These are phyloP conservation scores for Tipula confusa DNA, from an alignment of 2,888 invertebrate genomes.

Conservation along the genomic window DNA sequence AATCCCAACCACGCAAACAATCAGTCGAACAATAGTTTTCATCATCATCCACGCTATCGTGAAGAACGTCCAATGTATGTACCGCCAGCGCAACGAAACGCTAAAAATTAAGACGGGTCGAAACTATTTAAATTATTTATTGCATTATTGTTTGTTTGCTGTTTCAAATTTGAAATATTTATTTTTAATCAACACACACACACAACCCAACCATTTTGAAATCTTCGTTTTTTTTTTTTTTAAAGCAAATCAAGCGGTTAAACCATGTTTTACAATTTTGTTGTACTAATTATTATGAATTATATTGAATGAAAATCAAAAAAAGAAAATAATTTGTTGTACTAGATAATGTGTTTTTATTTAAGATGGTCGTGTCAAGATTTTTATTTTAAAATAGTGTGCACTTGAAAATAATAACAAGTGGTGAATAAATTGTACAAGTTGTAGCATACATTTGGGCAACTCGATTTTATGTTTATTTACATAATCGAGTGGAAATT, in stretches of 20 bases:
- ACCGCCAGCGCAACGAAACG: conserved; percentile 48
- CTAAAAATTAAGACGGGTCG: conserved; percentile 38
- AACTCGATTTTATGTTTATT: background rate
- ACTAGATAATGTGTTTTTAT: background rate
- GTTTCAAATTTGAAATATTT: background rate
- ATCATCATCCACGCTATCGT: conserved; percentile 42
- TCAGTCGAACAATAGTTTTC: conserved; percentile 33
- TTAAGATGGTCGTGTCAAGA: background rate
- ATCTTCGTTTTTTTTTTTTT: background rate
- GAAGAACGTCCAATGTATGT: conserved; percentile 50
- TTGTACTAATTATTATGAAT: conserved; percentile 5
- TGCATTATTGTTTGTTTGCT: conserved; percentile 31
- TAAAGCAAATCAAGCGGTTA: background rate
- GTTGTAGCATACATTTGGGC: background rate
- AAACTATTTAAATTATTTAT: conserved; percentile 5
- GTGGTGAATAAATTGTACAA: background rate
- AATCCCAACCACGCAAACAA: background rate
- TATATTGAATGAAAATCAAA: background rate
- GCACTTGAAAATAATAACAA: too few relatives aligned
- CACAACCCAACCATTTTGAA: background rate
- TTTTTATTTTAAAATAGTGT: too few relatives aligned
- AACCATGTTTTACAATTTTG: background rate
- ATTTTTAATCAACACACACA: background rate
- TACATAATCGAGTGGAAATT: too few relatives aligned
- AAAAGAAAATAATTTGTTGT: background rate